A percentile compares a stretch with the other conserved stretches of the same genome.
Evolutionary conservation across 2,888 invertebrate species (phyloP).

Genomic region (Cremastinae sp.): DNA sequence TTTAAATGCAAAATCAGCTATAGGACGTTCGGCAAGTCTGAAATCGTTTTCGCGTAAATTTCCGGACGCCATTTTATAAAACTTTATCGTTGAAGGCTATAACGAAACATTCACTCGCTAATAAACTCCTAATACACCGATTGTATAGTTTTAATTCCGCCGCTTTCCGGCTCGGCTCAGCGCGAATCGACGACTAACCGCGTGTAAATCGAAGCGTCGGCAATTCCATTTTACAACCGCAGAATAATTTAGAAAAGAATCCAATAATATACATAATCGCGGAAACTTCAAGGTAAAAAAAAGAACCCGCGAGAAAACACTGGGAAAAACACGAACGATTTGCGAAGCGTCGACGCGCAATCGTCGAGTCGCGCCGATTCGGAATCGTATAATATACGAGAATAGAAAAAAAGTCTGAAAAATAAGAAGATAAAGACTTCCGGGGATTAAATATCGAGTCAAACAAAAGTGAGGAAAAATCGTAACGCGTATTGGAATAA

Average conservation of each 20-base stretch:
- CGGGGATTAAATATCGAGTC: not conserved
- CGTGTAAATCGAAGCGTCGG: not conserved
- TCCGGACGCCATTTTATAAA: not conserved
- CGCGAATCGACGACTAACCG: slow-evolving; percentile 1
- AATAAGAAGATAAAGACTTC: slow-evolving; percentile 5
- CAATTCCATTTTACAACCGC: not conserved
- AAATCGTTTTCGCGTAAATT: not conserved
- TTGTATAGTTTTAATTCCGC: not conserved
- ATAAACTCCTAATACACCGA: not conserved
- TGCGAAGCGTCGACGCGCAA: slow-evolving; percentile 2
- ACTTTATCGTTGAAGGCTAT: not conserved
- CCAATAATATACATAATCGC: not conserved
- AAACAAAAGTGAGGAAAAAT: slow-evolving; percentile 12
- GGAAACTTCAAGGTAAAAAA: not conserved
- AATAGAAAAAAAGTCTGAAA: not conserved
- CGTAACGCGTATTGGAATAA: slow-evolving; percentile 11
- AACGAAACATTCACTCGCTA: not conserved
- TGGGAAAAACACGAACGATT: slow-evolving; percentile 7
- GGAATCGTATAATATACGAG: too few species aligned
- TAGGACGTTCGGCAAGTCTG: not conserved
- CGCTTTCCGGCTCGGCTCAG: not conserved
- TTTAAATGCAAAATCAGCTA: not conserved
- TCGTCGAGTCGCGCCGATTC: not conserved
- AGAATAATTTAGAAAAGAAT: not conserved
- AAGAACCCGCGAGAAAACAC: not conserved